These are phyloP conservation scores for Lottia scabra DNA, from an alignment of 2,888 invertebrate genomes.

Conservation along the genomic window DNA sequence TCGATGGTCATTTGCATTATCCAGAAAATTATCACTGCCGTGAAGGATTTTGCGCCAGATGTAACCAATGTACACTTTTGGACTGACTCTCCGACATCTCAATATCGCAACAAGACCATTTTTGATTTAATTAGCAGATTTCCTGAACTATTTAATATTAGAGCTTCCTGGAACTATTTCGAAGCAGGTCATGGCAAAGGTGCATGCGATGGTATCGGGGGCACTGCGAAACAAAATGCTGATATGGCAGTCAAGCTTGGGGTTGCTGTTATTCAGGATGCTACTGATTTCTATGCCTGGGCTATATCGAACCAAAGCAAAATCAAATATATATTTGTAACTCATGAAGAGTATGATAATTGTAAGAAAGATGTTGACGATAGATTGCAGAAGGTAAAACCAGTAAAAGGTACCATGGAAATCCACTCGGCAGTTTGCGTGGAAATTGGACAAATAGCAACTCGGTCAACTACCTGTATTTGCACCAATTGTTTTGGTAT, in stretches of 20 bases:
- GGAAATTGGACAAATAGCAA: no score
- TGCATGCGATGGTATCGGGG: slow-evolving; percentile 29
- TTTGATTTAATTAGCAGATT: slow-evolving; percentile 1
- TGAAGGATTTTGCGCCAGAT: neutral
- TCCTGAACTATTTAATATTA: slow-evolving; percentile 5
- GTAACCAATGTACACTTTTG: slow-evolving; percentile 17
- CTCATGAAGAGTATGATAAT: no score
- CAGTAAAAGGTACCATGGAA: no score
- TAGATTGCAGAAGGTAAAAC: no score
- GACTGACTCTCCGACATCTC: slow-evolving; percentile 12
- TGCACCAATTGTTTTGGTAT: no score
- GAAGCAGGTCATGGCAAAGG: slow-evolving; percentile 25
- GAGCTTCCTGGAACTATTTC: slow-evolving; percentile 23
- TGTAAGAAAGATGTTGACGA: no score
- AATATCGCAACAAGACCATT: neutral
- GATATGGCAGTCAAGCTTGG: slow-evolving; percentile 15
- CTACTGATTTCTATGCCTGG: slow-evolving; percentile 18
- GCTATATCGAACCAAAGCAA: neutral
- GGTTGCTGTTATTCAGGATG: slow-evolving; percentile 17
- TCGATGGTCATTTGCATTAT: slow-evolving; percentile 17
- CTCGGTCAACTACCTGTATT: no score
- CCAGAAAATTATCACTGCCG: slow-evolving; percentile 6
- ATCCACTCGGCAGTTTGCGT: no score
- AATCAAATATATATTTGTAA: no score
- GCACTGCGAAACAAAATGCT: slow-evolving; percentile 14